Base-by-base conservation (phyloP, 2,888 invertebrate genomes). In the Merodon equestris region DNA sequence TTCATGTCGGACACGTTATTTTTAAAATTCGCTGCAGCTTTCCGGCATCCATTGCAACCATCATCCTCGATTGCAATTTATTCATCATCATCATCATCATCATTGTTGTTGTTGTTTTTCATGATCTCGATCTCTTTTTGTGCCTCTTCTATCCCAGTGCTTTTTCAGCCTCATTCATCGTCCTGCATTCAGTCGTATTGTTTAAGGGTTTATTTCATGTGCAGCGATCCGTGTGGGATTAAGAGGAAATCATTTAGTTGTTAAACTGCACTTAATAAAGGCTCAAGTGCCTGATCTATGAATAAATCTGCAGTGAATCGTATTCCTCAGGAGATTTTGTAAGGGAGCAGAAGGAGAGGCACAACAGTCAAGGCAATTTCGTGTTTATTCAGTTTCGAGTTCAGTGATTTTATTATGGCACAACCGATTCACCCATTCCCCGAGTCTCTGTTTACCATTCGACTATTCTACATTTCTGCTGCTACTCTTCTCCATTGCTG, bases 221-320 rank as follows among this genome's bases (percentile, higher is more conserved):
- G 68, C 73, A 68, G 45, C 64, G 50, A 70, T 13, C 56, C 79
- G 9, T 70, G 56, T 54, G 15, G 60, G 57, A 74, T 79, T 79
- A 74, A 79, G 79, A 74, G 79, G 74, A 79, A 79, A 74, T 79
- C 73, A 79, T 79, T 79, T 74, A 79, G 79, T 79, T 79, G 79
- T 79, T 79, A 74, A 79, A 74, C 74, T 79, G 73, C 74, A 79
- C 77, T 79, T 79, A 68, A 73, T 73, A 79, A 68, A 64, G 63
- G 68, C 74, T 74, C 64, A 58, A 79, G 79, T 73, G 64, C 53
- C 51, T 60, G 74, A 70, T 74, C 64, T 70, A 74, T 74, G 74
- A 74, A 74, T 79, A 79, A 79, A 79, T 79, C 79, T 64, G 68
- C 74, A 64, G 64, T 60, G 68, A 73, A 60, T 74, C 63, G 72